phyloP scores from a whole-genome alignment of 2,797 vertebrate genomes.

The Florisuga fusca region DNA sequence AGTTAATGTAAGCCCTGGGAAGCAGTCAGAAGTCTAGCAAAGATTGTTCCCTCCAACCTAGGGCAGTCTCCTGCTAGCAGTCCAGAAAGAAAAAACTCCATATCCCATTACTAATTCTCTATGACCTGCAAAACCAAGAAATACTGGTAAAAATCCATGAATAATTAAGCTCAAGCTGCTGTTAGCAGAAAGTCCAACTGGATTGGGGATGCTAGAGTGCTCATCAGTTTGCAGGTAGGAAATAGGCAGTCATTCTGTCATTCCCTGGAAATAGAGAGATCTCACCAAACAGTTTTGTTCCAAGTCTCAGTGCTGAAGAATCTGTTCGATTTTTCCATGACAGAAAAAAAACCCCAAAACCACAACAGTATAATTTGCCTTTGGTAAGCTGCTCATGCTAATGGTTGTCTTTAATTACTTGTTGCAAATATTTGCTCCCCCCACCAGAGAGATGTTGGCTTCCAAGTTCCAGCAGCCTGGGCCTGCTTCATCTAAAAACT shows the following conservation, averaged over 20 bases:
- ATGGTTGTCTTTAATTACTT: not conserved
- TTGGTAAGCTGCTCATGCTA: not conserved
- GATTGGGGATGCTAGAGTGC: not conserved
- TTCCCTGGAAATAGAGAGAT: not conserved
- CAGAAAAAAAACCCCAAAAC: not conserved
- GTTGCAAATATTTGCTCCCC: not conserved
- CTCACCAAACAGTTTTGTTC: not conserved
- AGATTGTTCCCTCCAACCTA: not conserved
- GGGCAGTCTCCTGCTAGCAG: not conserved
- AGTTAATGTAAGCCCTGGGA: constrained; percentile 1
- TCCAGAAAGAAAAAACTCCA: not conserved
- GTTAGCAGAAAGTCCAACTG: constrained; percentile 29
- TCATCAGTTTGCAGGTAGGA: constrained; percentile 1
- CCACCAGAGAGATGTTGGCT: not conserved
- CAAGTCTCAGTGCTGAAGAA: not conserved
- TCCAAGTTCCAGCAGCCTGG: not conserved
- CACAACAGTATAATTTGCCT: not conserved
- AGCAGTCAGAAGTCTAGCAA: not conserved
- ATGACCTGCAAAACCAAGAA: not conserved
- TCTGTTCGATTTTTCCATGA: not conserved
- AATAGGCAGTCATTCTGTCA: not conserved
- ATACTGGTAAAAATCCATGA: constrained; percentile 30
- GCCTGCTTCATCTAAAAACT: not conserved
- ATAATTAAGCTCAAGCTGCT: constrained; percentile 55
- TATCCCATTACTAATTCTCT: constrained; percentile 39